Evolutionary conservation across 2,888 invertebrate species (phyloP).

Genomic region (Zeuzera pyrina): DNA sequence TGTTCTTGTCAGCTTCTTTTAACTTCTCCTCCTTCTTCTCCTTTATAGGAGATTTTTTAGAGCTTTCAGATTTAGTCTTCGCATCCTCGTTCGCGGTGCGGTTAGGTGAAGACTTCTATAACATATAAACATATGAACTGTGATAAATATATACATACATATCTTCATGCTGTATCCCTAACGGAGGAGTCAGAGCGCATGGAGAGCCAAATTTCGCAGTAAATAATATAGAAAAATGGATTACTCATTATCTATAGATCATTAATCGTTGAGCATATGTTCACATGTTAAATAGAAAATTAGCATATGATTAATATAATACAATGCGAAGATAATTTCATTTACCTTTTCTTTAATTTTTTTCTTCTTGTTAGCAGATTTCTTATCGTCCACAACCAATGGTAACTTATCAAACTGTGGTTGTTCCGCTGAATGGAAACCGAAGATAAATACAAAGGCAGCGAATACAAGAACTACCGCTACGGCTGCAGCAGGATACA

Average conservation of each 20-base stretch:
- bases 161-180: neutral
- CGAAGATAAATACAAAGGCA: slow-evolving; percentile 83
- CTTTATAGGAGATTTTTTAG: slow-evolving; percentile 71
- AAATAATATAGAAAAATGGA: no score
- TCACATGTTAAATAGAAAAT: slow-evolving; percentile 68
- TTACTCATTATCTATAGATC: no score
- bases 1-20: slow-evolving; percentile 64
- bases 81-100: slow-evolving; percentile 72
- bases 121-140: slow-evolving; percentile 12
- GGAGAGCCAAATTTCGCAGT: no score
- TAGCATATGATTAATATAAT: slow-evolving; percentile 42
- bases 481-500: slow-evolving; percentile 71
- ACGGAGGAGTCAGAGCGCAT: neutral
- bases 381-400: slow-evolving; percentile 76
- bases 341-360: slow-evolving; percentile 82
- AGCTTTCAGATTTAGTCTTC: slow-evolving; percentile 72
- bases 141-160: neutral
- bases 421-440: slow-evolving; percentile 85
- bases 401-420: slow-evolving; percentile 85
- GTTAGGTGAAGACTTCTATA: slow-evolving; percentile 76
- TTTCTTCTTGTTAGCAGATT: slow-evolving; percentile 78
- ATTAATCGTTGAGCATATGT: slow-evolving; percentile 44
- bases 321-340: slow-evolving; percentile 25
- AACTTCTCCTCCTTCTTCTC: slow-evolving; percentile 73
- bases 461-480: slow-evolving; percentile 80